Percentiles rank a stretch among this genome's conserved stretches.
phyloP scores from a whole-genome alignment of 1,140 invertebrate species.

The Anastrepha obliqua region DNA sequence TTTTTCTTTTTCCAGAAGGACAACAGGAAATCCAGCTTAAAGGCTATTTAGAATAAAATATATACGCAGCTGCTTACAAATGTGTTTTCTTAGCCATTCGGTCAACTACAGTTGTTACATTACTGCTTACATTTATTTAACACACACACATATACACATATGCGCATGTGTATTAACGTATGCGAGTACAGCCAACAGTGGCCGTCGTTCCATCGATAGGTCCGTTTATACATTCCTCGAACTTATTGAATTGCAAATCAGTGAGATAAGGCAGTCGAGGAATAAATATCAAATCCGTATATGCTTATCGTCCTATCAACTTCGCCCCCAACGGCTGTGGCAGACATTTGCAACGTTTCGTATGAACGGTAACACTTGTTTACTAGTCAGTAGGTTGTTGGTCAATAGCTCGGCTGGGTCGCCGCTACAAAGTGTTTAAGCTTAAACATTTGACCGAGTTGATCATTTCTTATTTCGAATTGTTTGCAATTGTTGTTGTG shows the following conservation, averaged over 20 bases:
- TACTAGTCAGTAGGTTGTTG: conserved; percentile 22
- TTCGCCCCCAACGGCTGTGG: neutral
- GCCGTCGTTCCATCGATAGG: neutral
- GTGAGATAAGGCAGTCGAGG: conserved; percentile 20
- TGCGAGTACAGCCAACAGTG: neutral
- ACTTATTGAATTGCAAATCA: conserved; percentile 61
- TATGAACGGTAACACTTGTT: conserved; percentile 14
- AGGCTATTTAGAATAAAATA: conserved; percentile 12
- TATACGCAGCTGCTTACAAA: neutral
- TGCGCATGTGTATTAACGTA: neutral
- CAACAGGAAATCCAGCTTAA: conserved; percentile 17
- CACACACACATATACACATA: too few relatives aligned
- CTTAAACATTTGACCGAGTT: conserved; percentile 43
- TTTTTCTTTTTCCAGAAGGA: neutral
- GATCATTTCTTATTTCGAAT: conserved; percentile 25
- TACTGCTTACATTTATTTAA: neutral
- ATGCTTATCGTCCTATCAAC: conserved; percentile 1
- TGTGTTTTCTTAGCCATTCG: neutral
- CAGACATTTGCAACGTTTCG: neutral
- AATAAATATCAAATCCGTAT: conserved; percentile 36
- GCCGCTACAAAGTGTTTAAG: conserved; percentile 40
- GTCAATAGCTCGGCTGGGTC: neutral
- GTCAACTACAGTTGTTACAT: conserved; percentile 7
- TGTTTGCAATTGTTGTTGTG: conserved; percentile 11
- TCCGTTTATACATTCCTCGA: neutral